A percentile compares a stretch with the other conserved stretches of the same genome.
Conservation (phyloP, 2,113 vertebrate species). For the Todiramphus saurophagus region DNA sequence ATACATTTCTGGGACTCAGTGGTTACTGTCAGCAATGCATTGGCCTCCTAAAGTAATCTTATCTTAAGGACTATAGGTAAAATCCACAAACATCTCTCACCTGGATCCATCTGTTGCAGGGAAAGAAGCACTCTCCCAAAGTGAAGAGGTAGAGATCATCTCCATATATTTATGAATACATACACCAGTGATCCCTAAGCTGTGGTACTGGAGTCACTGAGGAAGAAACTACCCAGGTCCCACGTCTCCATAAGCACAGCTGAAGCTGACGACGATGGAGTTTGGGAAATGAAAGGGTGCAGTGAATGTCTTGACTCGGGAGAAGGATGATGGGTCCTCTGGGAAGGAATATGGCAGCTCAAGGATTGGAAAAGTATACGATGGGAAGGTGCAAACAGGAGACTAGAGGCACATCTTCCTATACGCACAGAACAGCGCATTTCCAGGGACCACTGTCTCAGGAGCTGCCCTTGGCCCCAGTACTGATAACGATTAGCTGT, state of each 20-base stretch:
- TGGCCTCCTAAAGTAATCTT: not conserved
- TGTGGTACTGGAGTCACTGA: not conserved
- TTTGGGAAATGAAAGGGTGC: not conserved
- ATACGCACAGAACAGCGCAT: fast-evolving
- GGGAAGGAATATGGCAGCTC: not conserved
- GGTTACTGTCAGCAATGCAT: not conserved
- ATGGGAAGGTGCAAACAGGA: not conserved
- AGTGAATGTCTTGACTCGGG: not conserved
- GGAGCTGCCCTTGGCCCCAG: not conserved
- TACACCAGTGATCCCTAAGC: not conserved
- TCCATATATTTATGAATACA: not conserved
- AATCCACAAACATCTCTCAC: not conserved
- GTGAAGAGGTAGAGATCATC: not conserved
- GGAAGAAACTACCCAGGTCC: not conserved
- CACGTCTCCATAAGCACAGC: not conserved
- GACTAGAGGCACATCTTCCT: not conserved
- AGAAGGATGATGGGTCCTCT: not conserved
- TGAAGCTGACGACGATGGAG: not conserved
- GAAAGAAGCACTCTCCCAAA: not conserved
- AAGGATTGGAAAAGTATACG: not conserved
- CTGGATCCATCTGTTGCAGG: not conserved
- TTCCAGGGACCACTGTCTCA: not conserved
- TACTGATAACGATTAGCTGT: not conserved
- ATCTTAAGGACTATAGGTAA: not conserved
- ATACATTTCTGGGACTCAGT: not conserved